Conservation (phyloP, 2,797 vertebrate species). For the Pogoniulus pusillus region DNA sequence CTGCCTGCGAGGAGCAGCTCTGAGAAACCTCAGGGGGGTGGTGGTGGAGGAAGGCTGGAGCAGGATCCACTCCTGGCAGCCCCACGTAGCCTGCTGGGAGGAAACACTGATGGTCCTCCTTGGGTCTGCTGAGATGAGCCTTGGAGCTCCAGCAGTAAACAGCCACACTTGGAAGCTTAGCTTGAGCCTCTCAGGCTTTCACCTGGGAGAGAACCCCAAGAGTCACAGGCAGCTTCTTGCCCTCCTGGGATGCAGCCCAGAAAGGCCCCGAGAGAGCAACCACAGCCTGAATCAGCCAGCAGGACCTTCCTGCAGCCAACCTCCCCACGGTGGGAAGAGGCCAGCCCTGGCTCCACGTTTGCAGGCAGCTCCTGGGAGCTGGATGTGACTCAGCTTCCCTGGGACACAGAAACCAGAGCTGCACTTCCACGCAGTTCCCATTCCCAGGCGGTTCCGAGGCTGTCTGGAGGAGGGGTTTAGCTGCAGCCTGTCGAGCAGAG, state of each 20-base stretch:
- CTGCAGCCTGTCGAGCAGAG: not conserved
- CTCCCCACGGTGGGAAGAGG: rapidly evolving
- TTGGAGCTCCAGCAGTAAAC: not conserved
- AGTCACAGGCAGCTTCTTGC: not conserved
- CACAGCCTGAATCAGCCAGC: not conserved
- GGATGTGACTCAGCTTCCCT: slow-evolving; percentile 47
- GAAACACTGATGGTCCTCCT: not conserved
- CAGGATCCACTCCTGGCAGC: rapidly evolving
- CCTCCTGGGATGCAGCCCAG: not conserved
- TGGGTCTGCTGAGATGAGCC: not conserved
- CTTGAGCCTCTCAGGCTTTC: not conserved
- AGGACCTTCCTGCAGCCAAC: rapidly evolving
- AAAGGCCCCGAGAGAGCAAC: not conserved
- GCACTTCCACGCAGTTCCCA: slow-evolving; percentile 7
- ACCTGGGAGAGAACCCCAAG: not conserved
- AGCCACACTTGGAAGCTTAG: not conserved
- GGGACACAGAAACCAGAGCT: slow-evolving; percentile 42
- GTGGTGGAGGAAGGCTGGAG: not conserved
- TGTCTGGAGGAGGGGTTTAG: slow-evolving; percentile 29
- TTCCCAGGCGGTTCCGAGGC: not conserved
- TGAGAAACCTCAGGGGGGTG: not conserved
- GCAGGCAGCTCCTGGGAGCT: slow-evolving; percentile 6
- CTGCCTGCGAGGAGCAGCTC: not conserved
- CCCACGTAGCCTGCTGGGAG: not conserved
- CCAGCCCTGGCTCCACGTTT: rapidly evolving